These are phyloP conservation scores for Panopea generosa DNA, from an alignment of 2,888 invertebrate genomes.

Conservation along the genomic window DNA sequence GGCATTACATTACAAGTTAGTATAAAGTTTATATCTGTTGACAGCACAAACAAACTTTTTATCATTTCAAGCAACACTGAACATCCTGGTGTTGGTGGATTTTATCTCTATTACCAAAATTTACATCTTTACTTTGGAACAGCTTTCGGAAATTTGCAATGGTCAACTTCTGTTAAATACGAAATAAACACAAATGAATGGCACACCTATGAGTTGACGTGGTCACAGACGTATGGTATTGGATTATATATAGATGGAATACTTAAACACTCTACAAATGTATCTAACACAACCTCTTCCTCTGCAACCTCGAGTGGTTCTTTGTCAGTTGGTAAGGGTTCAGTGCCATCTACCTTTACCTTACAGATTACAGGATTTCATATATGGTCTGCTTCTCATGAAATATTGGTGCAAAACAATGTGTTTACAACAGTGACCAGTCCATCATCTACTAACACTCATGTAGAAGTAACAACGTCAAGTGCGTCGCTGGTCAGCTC, in stretches of 20 bases:
- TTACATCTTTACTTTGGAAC: conserved; percentile 14
- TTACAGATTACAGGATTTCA: background rate
- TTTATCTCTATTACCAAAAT: conserved; percentile 18
- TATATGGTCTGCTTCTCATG: conserved; percentile 7
- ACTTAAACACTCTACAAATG: conserved; percentile 8
- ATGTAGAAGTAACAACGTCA: too few relatives aligned
- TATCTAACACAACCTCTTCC: background rate
- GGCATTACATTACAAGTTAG: conserved; percentile 11
- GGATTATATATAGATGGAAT: conserved; percentile 7
- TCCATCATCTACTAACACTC: too few relatives aligned
- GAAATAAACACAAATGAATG: conserved; percentile 31
- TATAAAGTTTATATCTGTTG: conserved; percentile 5
- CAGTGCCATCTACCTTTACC: background rate
- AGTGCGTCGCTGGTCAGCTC: too few relatives aligned
- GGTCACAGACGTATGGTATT: conserved; percentile 11
- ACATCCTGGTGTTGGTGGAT: background rate
- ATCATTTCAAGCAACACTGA: background rate
- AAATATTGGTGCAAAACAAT: conserved; percentile 1
- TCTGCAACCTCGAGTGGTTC: background rate
- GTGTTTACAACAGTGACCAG: background rate
- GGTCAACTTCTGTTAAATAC: background rate
- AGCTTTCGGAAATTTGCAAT: background rate
- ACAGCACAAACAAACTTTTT: background rate
- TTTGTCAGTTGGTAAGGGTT: conserved; percentile 1
- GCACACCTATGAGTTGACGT: conserved; percentile 27